These are phyloP conservation scores for Lineus longissimus DNA, from an alignment of 1,140 invertebrate genomes.

Conservation along the genomic window DNA sequence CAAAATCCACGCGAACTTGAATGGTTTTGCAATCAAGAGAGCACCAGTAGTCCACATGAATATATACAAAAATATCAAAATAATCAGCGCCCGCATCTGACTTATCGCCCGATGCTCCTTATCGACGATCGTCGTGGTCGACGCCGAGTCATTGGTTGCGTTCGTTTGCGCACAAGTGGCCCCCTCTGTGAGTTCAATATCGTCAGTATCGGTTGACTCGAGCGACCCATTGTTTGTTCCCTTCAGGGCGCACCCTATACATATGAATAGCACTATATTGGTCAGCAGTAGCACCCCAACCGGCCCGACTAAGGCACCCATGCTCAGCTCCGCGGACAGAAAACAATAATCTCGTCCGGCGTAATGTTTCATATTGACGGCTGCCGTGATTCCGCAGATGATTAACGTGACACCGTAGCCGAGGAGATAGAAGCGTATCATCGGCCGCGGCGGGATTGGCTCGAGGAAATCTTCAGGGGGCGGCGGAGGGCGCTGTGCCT, in stretches of 20 bases:
- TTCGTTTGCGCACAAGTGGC: constrained; percentile 59
- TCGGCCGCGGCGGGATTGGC: constrained; percentile 66
- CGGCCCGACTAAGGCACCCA: constrained; percentile 77
- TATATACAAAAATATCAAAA: constrained; percentile 70
- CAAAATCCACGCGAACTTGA: constrained; percentile 52
- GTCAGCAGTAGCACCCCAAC: constrained; percentile 70
- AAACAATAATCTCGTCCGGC: constrained; percentile 69
- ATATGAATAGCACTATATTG: constrained; percentile 68
- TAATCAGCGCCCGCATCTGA: constrained; percentile 74
- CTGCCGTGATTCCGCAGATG: constrained; percentile 84
- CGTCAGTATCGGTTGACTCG: constrained; percentile 50
- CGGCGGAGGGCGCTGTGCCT: constrained; percentile 60
- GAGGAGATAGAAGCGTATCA: constrained; percentile 82
- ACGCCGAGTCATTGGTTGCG: constrained; percentile 48
- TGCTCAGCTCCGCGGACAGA: constrained; percentile 69
- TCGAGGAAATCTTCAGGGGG: constrained; percentile 66
- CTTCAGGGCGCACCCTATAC: constrained; percentile 69
- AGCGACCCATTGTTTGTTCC: constrained; percentile 19
- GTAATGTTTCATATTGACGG: constrained; percentile 82
- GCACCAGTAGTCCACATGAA: constrained; percentile 70
- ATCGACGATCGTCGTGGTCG: constrained; percentile 69
- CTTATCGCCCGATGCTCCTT: constrained; percentile 74
- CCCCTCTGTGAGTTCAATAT: constrained; percentile 55
- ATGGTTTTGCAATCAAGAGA: constrained; percentile 55
- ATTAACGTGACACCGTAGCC: constrained; percentile 86